Evolutionary conservation across 1,140 invertebrate genomes (phyloP).

Genomic region (Carcinoscorpius rotundicauda): DNA sequence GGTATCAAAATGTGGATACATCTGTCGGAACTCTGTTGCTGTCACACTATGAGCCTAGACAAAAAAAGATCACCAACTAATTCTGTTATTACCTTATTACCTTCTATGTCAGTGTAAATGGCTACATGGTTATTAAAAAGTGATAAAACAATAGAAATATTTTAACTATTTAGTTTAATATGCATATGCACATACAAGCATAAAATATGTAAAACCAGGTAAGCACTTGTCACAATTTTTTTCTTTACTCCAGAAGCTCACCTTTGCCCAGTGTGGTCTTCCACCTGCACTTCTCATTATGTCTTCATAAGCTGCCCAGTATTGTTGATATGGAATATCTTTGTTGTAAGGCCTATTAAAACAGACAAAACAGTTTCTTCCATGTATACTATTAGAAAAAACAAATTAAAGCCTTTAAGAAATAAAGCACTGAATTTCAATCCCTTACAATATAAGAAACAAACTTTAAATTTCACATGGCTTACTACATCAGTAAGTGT

Average conservation of each 20-base stretch:
- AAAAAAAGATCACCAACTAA: slow-evolving; percentile 3
- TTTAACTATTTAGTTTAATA: not conserved
- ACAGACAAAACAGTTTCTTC: no score
- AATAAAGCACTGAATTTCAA: no score
- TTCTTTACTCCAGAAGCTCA: slow-evolving; percentile 10
- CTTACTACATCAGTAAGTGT: no score
- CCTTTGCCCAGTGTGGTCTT: slow-evolving; percentile 34
- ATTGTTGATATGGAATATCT: slow-evolving; percentile 24
- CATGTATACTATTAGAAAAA: slow-evolving; percentile 4
- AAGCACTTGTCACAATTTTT: not conserved
- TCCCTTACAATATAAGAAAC: no score
- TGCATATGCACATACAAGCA: not conserved
- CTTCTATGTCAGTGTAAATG: not conserved
- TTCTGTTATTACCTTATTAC: slow-evolving; percentile 2
- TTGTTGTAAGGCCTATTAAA: slow-evolving; percentile 28
- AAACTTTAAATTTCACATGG: no score
- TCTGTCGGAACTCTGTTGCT: slow-evolving; percentile 14
- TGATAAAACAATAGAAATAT: not conserved
- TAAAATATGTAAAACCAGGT: not conserved
- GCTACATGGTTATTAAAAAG: not conserved
- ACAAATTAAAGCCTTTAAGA: not conserved
- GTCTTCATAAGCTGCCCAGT: slow-evolving; percentile 29
- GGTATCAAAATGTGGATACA: slow-evolving; percentile 30
- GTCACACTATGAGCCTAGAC: slow-evolving; percentile 23
- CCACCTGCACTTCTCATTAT: slow-evolving; percentile 27